phyloP scores from a whole-genome alignment of 2,113 vertebrate species.

The Poeciliopsis retropinna region DNA sequence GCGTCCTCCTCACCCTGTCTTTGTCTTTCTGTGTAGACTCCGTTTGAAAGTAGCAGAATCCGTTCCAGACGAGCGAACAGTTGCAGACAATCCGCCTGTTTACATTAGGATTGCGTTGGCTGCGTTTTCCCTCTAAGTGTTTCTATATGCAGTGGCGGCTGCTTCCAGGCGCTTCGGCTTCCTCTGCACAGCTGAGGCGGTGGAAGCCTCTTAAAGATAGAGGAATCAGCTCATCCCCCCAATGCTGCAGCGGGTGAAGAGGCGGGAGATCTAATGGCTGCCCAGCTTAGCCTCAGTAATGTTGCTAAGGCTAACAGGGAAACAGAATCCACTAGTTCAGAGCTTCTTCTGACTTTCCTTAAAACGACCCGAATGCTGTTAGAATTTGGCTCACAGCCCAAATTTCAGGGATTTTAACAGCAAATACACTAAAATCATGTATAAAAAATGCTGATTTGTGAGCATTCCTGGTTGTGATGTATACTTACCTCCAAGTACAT shows the following conservation, averaged over 20 bases:
- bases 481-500: background rate
- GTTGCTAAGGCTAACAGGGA: slow-evolving; percentile 45
- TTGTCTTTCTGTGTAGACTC: slow-evolving; percentile 49
- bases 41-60: slow-evolving; percentile 38
- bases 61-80: slow-evolving; percentile 44
- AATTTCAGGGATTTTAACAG: background rate
- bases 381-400: slow-evolving; percentile 1
- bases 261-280: slow-evolving; percentile 69
- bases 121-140: slow-evolving; percentile 31
- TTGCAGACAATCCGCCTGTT: slow-evolving; percentile 30
- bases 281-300: slow-evolving; percentile 48
- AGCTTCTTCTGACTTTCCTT: slow-evolving; percentile 39
- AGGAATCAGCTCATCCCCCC: background rate
- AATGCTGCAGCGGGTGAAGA: slow-evolving; percentile 46
- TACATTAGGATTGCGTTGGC: slow-evolving; percentile 14
- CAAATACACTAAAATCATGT: background rate
- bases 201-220: slow-evolving; percentile 41
- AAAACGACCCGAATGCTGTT: slow-evolving; percentile 24
- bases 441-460: background rate
- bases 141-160: slow-evolving; percentile 29
- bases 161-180: slow-evolving; percentile 12
- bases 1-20: slow-evolving; percentile 52
- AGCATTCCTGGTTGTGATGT: background rate
- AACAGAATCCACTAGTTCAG: slow-evolving; percentile 43
- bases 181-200: slow-evolving; percentile 23